These are phyloP conservation scores for Talpa occidentalis DNA, from an alignment of 2,113 vertebrate species.

Conservation along the genomic window DNA sequence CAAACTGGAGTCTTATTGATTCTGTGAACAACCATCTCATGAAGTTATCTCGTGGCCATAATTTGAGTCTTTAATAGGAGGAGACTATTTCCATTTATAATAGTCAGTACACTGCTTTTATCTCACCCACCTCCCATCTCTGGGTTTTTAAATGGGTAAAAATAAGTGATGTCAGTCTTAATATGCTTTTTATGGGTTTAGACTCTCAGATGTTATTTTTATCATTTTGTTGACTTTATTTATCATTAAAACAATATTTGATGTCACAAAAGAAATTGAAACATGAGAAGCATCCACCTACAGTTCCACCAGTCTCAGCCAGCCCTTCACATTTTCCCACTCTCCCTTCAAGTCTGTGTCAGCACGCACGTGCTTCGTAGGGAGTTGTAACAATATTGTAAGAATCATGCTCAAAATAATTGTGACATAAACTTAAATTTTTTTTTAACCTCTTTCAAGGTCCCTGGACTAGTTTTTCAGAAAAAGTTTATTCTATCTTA, in stretches of 20 bases:
- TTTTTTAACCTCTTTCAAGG: neutral
- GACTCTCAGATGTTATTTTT: constrained; percentile 59
- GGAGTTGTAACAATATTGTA: neutral
- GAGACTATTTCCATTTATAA: constrained; percentile 76
- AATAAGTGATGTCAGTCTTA: constrained; percentile 45
- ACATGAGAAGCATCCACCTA: constrained; percentile 5
- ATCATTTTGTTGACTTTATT: constrained; percentile 51
- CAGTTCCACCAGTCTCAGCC: neutral
- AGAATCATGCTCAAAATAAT: neutral
- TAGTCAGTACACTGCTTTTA: constrained; percentile 59
- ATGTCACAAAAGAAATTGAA: constrained; percentile 47
- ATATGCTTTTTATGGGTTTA: constrained; percentile 51
- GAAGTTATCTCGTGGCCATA: constrained; percentile 78
- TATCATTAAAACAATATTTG: constrained; percentile 63
- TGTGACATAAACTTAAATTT: neutral
- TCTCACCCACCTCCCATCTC: constrained; percentile 18
- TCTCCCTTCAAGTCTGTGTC: neutral
- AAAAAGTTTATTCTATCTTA: constrained; percentile 1
- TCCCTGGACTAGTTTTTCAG: neutral
- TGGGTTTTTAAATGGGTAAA: neutral
- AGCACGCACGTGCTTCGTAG: neutral
- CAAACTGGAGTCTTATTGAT: constrained; percentile 83
- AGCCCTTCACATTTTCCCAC: neutral
- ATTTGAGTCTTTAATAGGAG: constrained; percentile 83
- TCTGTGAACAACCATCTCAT: constrained; percentile 76